A percentile compares a stretch with the other conserved stretches of the same genome.
Evolutionary conservation across 2,797 vertebrate genomes (phyloP).

Genomic region (Monodelphis domestica): DNA sequence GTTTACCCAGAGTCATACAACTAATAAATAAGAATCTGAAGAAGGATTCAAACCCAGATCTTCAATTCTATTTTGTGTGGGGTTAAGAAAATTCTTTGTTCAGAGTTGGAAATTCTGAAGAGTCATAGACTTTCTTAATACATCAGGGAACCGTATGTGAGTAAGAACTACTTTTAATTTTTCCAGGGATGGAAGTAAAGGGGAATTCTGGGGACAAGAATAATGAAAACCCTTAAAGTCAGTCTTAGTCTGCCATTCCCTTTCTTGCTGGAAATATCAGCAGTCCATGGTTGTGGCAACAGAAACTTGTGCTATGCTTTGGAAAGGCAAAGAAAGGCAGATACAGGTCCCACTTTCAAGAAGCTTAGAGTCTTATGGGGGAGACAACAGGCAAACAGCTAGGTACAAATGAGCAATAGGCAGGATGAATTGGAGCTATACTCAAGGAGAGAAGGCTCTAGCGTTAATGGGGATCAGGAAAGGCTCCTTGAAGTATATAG

Average conservation of each 20-base stretch:
- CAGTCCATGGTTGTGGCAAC: background rate
- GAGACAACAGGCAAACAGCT: background rate
- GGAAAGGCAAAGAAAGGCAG: background rate
- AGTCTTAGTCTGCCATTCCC: background rate
- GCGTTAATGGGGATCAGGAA: background rate
- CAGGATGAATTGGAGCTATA: background rate
- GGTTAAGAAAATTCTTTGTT: background rate
- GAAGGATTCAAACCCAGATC: background rate
- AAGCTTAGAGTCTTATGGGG: background rate
- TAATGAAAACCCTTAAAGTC: background rate
- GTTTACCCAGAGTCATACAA: background rate
- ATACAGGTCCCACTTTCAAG: background rate
- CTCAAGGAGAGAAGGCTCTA: background rate
- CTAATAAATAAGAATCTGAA: background rate
- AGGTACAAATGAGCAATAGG: background rate
- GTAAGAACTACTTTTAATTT: background rate
- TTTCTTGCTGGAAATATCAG: background rate
- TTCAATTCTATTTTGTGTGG: background rate
- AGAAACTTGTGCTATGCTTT: background rate
- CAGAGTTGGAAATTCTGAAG: background rate
- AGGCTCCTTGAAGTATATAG: background rate
- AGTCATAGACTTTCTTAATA: background rate
- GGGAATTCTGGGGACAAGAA: background rate
- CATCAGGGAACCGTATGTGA: background rate
- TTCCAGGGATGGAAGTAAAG: background rate